Evolutionary conservation across 53 echinoderm and acorn worm species (phyloP).

Genomic region (Crossaster papposus): DNA sequence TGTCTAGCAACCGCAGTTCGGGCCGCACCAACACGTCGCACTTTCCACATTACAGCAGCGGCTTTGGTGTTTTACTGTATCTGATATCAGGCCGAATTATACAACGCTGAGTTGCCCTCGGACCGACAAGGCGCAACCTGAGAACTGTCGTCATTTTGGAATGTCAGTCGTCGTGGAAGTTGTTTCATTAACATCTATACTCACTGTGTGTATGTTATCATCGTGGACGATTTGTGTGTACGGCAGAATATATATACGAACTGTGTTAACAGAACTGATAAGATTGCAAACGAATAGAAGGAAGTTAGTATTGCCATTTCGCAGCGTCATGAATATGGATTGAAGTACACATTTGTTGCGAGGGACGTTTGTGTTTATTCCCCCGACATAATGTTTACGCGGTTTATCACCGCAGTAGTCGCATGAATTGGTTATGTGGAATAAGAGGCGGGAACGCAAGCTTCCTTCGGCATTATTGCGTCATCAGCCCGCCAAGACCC

Average conservation of each 20-base stretch:
- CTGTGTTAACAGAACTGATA: conserved; percentile 6
- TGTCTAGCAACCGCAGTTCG: conserved; percentile 13
- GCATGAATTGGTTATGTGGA: conserved; percentile 36
- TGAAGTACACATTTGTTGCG: conserved; percentile 1
- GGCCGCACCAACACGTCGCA: conserved; percentile 27
- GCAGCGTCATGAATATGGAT: background rate
- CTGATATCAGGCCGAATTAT: background rate
- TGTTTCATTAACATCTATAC: background rate
- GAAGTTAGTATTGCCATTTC: background rate
- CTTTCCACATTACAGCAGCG: background rate
- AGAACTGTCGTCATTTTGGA: background rate
- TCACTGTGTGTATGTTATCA: background rate
- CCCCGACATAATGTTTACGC: background rate
- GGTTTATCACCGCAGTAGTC: background rate
- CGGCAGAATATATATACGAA: background rate
- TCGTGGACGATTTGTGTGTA: background rate
- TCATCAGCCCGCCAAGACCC: conserved; percentile 15
- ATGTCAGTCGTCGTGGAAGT: background rate
- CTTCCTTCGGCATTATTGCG: conserved; percentile 49
- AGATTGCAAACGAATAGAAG: background rate
- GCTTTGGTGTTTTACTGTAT: background rate
- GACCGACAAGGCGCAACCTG: background rate
- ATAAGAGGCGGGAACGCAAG: conserved; percentile 50
- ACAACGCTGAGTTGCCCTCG: background rate
- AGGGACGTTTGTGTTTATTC: background rate